These are phyloP conservation scores for Panthera tigris DNA, from an alignment of 2,113 vertebrate species.

Conservation along the genomic window DNA sequence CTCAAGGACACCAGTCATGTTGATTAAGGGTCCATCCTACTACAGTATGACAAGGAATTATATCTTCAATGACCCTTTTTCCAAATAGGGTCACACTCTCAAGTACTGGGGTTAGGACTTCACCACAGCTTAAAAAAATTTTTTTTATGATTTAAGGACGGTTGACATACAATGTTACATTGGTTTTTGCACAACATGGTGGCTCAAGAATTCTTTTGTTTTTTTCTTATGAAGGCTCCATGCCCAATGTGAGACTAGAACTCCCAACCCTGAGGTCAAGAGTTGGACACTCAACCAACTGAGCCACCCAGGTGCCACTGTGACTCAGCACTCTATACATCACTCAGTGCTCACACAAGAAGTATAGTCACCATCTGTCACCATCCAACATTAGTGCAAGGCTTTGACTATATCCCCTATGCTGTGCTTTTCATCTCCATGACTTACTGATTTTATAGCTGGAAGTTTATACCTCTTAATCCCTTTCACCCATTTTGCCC, in stretches of 20 bases:
- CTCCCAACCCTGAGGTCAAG: too few relatives aligned
- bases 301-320: background rate
- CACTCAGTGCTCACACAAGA: background rate
- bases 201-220: background rate
- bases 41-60: background rate
- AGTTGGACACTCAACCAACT: too few relatives aligned
- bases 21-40: background rate
- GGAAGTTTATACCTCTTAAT: background rate
- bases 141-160: background rate
- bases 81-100: background rate
- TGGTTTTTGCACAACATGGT: background rate
- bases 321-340: background rate
- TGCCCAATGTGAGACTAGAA: too few relatives aligned
- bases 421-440: background rate
- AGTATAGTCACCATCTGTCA: background rate
- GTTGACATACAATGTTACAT: background rate
- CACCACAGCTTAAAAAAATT: background rate
- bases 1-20: background rate
- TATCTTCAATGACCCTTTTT: background rate
- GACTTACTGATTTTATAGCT: background rate
- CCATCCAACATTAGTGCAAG: background rate
- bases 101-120: too few relatives aligned
- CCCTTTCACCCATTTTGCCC: background rate
- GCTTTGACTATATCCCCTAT: background rate
- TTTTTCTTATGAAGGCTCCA: too few relatives aligned